phyloP scores from a whole-genome alignment of 2,113 vertebrate genomes.

The Lophura nycthemera region DNA sequence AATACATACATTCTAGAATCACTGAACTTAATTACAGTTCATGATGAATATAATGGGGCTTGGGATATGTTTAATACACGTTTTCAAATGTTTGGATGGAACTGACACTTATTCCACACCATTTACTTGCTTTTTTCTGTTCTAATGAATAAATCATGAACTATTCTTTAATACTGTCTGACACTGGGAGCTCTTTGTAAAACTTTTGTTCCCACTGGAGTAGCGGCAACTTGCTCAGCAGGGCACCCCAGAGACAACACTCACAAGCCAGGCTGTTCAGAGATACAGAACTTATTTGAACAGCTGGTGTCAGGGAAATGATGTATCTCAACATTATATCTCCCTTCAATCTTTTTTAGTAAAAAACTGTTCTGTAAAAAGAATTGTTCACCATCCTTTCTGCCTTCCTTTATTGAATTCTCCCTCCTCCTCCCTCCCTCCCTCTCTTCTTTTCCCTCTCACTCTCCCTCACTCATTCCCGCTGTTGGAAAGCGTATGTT shows the following conservation, averaged over 20 bases:
- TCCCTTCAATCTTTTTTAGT: background rate
- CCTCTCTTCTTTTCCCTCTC: background rate
- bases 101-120: background rate
- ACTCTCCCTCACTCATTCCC: background rate
- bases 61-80: background rate
- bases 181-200: background rate
- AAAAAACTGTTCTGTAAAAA: background rate
- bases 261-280: background rate
- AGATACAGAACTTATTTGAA: constrained; percentile 20
- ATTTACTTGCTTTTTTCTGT: background rate
- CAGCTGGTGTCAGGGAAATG: background rate
- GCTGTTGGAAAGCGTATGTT: background rate
- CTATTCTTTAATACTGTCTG: background rate
- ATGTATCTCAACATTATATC: background rate
- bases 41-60: background rate
- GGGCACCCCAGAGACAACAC: background rate
- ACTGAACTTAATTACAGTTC: background rate
- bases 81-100: background rate
- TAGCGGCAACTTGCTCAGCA: background rate
- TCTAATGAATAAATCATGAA: background rate
- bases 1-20: background rate
- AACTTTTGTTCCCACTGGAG: background rate
- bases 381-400: background rate
- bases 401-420: background rate
- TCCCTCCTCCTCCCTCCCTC: background rate